These are phyloP conservation scores for Kradibia gibbosae DNA, from an alignment of 1,140 invertebrate species.

Conservation along the genomic window DNA sequence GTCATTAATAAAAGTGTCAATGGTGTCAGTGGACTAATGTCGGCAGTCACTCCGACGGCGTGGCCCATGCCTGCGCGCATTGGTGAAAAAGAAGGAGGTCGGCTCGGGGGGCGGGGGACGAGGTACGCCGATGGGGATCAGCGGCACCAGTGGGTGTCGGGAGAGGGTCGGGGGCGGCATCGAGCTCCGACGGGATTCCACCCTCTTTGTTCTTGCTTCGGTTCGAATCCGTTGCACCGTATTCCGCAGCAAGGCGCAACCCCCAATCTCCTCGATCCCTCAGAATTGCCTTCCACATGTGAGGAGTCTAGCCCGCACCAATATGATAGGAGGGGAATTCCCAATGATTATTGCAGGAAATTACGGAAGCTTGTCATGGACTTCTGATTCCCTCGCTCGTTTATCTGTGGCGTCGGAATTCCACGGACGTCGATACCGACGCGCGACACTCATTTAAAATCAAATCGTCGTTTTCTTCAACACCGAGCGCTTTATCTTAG, in stretches of 20 bases:
- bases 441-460: background rate
- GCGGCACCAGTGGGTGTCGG: no score
- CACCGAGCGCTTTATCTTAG: background rate
- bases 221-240: background rate
- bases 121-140: background rate
- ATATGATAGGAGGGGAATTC: slow-evolving; percentile 16
- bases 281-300: slow-evolving; percentile 15
- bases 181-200: slow-evolving; percentile 52
- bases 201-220: slow-evolving; percentile 51
- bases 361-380: slow-evolving; percentile 46
- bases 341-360: slow-evolving; percentile 44
- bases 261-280: slow-evolving; percentile 15
- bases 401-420: slow-evolving; percentile 3
- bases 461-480: background rate
- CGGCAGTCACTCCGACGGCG: slow-evolving; percentile 62
- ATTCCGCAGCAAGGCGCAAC: background rate
- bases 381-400: slow-evolving; percentile 27
- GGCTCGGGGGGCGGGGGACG: background rate
- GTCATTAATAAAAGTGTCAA: slow-evolving; percentile 72
- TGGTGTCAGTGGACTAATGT: slow-evolving; percentile 72
- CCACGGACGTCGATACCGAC: background rate
- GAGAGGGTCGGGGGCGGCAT: background rate
- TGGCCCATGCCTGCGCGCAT: slow-evolving; percentile 18
- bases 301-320: background rate
- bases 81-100: slow-evolving; percentile 20